Conservation (phyloP, 2,888 invertebrate genomes). For the Cerastoderma edule region DNA sequence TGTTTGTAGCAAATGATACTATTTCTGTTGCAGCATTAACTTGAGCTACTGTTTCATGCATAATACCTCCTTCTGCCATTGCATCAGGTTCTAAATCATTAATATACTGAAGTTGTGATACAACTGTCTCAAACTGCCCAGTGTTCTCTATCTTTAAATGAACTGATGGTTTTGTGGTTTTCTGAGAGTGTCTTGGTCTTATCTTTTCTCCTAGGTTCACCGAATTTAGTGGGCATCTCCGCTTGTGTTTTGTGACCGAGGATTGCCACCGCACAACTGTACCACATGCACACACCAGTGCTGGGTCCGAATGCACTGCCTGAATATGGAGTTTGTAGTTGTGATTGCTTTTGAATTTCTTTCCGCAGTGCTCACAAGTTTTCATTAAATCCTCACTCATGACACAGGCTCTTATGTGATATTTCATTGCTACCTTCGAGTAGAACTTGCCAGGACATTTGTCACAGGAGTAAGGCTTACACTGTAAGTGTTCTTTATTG, state of each 20-base stretch:
- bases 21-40: background rate
- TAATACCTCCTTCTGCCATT: background rate
- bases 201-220: background rate
- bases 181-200: background rate
- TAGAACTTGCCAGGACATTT: constrained; percentile 29
- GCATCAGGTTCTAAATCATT: background rate
- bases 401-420: constrained; percentile 15
- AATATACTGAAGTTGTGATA: background rate
- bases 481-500: constrained; percentile 38
- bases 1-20: background rate
- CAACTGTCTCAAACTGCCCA: background rate
- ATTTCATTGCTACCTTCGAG: constrained; percentile 17
- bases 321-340: constrained; percentile 44
- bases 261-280: constrained; percentile 40
- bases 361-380: constrained; percentile 33
- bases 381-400: constrained; percentile 29
- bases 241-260: constrained; percentile 47
- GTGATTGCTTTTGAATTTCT: constrained; percentile 19
- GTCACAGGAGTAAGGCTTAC: constrained; percentile 34
- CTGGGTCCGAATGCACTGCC: constrained; percentile 38
- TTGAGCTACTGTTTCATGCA: background rate
- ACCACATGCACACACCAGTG: constrained; percentile 41
- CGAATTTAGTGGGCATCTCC: constrained; percentile 32
- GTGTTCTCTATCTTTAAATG: background rate
- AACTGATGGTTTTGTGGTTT: background rate